Base-by-base conservation (phyloP, 2,797 vertebrate genomes). In the Myotis vivesi region DNA sequence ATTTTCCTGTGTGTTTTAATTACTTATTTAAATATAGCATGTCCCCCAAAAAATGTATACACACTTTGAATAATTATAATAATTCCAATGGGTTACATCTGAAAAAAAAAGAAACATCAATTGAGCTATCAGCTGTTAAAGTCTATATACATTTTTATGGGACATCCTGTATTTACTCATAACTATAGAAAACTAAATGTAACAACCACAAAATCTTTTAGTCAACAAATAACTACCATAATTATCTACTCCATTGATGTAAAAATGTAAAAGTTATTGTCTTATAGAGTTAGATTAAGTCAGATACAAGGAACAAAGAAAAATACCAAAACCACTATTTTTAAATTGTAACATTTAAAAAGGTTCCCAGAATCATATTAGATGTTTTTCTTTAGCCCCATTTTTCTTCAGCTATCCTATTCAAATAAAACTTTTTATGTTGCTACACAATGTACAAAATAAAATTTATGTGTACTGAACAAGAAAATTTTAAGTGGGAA, bases 131-230 rank as follows among this genome's bases (percentile, higher is more conserved):
- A 62, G 12, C 28, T 62, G 59, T 62, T 62, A 30, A 62, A 62
- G 28, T 62, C 28, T 62, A 13, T 62, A 30, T 62, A 62, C 28
- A 30, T 62, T 62, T 30, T 62, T 62, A 30, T 30, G 13, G 12
- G 28, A 62, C 59, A 62, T 28, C 25, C 57, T 59, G 44, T 16
- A 13, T 94, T 96, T 82, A 94, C 5, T 92, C 41, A 25, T 80
- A 96, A 91, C 15, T 90, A 19, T n/a, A 95, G 22, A 3, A 92
- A 55, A 91, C 66, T 73, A 68, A 92, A 44, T 91, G 8, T 82
- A 84, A 94, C 22, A 96, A 92, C n/a, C 53, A 46, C 36, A 92
- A 86, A 94, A 95, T 92, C 2, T 51, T 94, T 89, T 86, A 83
- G 59, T n/a, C 53, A 92, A 77, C 23, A 93, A 87, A 92, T 41